Conservation (phyloP, 2,113 vertebrate genomes). For the Camelus bactrianus region DNA sequence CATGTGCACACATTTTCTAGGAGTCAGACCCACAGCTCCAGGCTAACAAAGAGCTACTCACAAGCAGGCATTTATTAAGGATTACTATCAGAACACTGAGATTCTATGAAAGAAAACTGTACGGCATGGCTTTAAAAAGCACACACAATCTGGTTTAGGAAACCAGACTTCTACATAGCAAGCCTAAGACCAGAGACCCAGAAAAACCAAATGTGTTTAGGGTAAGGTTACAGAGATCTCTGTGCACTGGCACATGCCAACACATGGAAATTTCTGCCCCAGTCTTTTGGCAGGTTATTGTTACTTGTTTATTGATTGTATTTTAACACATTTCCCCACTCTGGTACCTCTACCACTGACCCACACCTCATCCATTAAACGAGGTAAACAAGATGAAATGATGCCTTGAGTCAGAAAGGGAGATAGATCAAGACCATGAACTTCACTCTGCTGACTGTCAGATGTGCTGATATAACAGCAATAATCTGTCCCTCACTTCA, state of each 20-base stretch:
- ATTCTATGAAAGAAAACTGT: background rate
- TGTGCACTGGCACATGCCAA: background rate
- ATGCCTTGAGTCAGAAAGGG: background rate
- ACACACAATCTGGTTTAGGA: background rate
- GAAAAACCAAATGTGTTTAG: background rate
- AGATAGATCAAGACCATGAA: background rate
- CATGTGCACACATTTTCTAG: background rate
- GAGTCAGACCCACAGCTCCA: background rate
- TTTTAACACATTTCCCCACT: background rate
- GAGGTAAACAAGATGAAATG: background rate
- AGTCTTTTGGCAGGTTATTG: background rate
- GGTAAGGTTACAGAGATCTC: background rate
- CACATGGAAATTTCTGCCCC: background rate
- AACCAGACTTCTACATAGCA: background rate
- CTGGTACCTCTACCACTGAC: background rate
- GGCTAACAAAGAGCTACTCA: conserved; percentile 45
- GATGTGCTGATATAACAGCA: background rate
- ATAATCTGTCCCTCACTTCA: background rate
- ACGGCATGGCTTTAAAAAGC: background rate
- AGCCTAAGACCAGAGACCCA: background rate
- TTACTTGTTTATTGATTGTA: background rate
- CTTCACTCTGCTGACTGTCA: background rate
- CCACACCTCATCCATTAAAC: background rate
- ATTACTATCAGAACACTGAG: background rate
- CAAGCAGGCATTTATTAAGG: conserved; percentile 7